Base-by-base conservation (phyloP, 2,113 vertebrate species). In the Apeltes quadracus region DNA sequence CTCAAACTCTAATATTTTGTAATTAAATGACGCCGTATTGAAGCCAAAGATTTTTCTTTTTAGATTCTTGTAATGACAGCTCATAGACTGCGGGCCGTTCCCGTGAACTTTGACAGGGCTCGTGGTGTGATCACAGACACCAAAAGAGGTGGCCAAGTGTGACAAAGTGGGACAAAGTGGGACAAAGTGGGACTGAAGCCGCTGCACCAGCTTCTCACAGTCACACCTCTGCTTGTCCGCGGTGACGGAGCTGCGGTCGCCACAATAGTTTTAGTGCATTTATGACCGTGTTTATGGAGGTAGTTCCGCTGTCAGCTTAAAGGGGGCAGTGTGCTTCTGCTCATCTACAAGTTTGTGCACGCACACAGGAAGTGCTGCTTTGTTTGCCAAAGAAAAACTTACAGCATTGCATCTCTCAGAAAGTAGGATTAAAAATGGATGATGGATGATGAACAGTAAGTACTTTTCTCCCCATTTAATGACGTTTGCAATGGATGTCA, bases 81-180 rank as follows among this genome's bases (percentile, higher is more conserved):
- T 56, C 0, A 56, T 10, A 59, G 34, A 50, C 39, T 15, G 34
- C 27, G 15, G 63, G 11, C 50, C n/a, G 67, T 64, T 23, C 27
- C 20, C 62, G 76, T 79, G 82, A 89, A 63, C 76, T 84, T 14
- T 71, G 75, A 29, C 72, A 39, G 48, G 54, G 69, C 34, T 14
- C 1, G 7, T 38, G 81, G 89, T 83, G 88, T 77, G 83, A 90
- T 43, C 65, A n/a, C 66, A 70, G 63, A 84, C 89, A 85, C 90
- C 69, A 6, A 14, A 22, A 7, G 51, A 90, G 79, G 88, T 88
- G 85, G 69, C 41, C 20, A 84, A 86, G 87, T 62, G 59, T 44
- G 59, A 44, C 22, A 4, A 15, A 25, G 50, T 79, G 87, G 82
- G 83, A 89, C 81, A 57, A 5, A 54, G 53, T 54, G 54, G 12